A percentile compares a stretch with the other conserved stretches of the same genome.
phyloP scores from a whole-genome alignment of 2,797 vertebrate species.

The Leptatherina wallacei region DNA sequence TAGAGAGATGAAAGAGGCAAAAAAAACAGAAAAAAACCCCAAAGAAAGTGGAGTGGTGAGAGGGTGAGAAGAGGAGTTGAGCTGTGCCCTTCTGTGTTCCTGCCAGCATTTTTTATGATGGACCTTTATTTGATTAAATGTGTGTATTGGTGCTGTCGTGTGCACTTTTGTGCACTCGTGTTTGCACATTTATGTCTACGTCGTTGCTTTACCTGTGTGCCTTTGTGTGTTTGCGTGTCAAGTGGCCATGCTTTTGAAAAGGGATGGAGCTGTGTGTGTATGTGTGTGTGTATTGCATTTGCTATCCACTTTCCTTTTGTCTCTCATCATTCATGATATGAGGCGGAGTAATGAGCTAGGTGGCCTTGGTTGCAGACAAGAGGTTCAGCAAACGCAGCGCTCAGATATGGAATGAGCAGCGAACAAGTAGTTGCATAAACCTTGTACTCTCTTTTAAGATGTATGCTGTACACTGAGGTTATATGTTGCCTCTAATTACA shows the following conservation, averaged over 20 bases:
- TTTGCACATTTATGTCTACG: conserved; percentile 17
- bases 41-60: conserved; percentile 15
- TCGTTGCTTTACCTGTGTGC: conserved; percentile 7
- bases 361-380: conserved; percentile 58
- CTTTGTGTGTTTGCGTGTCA: conserved; percentile 44
- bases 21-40: conserved; percentile 26
- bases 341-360: conserved; percentile 51
- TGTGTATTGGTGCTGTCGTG: conserved; percentile 30
- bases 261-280: conserved; percentile 31
- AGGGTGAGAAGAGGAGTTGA: conserved; percentile 21
- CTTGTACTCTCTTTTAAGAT: conserved; percentile 40
- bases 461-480: conserved; percentile 1
- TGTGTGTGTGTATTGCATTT: conserved; percentile 37
- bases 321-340: conserved; percentile 58
- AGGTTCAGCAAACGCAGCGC: conserved; percentile 38
- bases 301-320: conserved; percentile 62
- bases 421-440: conserved; percentile 38
- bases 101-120: conserved; percentile 52
- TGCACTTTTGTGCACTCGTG: conserved; percentile 27
- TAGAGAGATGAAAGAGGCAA: conserved; percentile 82
- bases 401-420: conserved; percentile 37
- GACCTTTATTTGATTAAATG: conserved; percentile 50
- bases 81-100: conserved; percentile 40
- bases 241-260: conserved; percentile 57
- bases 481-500: conserved; percentile 14